phyloP scores from a whole-genome alignment of 1,140 invertebrate species.

The Zophobas morio region DNA sequence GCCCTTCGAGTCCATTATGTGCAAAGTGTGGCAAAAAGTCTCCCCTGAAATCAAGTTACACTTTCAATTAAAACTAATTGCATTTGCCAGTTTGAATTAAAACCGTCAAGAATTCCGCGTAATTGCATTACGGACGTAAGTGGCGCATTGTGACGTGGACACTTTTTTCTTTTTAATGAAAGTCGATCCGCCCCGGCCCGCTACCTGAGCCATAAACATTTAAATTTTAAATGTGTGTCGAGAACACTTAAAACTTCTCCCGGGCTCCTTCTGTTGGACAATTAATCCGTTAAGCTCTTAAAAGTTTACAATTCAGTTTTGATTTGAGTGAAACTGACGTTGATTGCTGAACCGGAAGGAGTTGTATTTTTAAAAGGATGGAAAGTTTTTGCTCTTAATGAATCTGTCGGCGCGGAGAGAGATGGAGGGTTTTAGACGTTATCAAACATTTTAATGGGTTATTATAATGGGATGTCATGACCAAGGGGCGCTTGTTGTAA shows the following conservation, averaged over 20 bases:
- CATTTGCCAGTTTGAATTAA: slow-evolving; percentile 26
- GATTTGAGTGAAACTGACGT: slow-evolving; percentile 10
- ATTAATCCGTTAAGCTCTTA: slow-evolving; percentile 12
- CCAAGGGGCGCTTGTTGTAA: too few species aligned
- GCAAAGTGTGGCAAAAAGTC: slow-evolving; percentile 77
- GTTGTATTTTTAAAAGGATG: too few species aligned
- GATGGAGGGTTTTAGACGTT: too few species aligned
- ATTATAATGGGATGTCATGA: too few species aligned
- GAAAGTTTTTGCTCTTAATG: slow-evolving; percentile 1
- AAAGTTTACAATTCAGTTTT: slow-evolving; percentile 16
- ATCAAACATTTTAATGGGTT: too few species aligned
- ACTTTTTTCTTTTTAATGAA: too few species aligned
- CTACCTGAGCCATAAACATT: slow-evolving; percentile 1
- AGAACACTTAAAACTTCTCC: not conserved
- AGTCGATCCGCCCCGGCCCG: too few species aligned
- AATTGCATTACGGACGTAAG: slow-evolving; percentile 21
- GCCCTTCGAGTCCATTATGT: slow-evolving; percentile 77
- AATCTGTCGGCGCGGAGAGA: too few species aligned
- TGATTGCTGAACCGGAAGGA: slow-evolving; percentile 13
- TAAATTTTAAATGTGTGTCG: slow-evolving; percentile 1
- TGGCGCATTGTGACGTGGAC: not conserved
- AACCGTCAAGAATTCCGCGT: slow-evolving; percentile 17
- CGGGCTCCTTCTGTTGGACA: not conserved
- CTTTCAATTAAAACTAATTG: slow-evolving; percentile 32
- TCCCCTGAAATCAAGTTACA: slow-evolving; percentile 65